Evolutionary conservation across 1,140 invertebrate species (phyloP).

Genomic region (Metaphire vulgaris): DNA sequence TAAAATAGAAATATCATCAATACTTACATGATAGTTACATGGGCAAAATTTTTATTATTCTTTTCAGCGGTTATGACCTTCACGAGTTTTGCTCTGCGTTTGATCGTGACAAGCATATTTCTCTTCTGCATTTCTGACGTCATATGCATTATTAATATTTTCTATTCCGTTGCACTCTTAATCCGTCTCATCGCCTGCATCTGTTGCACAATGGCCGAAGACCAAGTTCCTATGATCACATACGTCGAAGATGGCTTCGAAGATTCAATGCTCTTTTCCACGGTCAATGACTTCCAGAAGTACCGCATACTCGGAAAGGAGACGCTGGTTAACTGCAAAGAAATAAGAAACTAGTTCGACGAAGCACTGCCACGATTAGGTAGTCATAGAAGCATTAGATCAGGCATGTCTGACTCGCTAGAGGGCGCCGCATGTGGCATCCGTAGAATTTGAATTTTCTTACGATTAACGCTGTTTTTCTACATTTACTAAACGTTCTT

Average conservation of each 20-base stretch:
- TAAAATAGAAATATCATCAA: too few species aligned
- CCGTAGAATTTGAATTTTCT: too few species aligned
- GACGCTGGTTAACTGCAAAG: too few species aligned
- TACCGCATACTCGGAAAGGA: background rate
- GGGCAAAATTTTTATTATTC: too few species aligned
- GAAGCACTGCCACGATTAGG: too few species aligned
- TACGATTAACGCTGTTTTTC: too few species aligned
- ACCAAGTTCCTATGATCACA: background rate
- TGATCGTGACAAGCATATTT: background rate
- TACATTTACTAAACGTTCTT: too few species aligned
- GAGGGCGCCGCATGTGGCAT: too few species aligned
- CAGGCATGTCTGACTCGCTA: too few species aligned
- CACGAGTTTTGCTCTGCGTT: background rate
- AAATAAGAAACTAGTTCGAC: too few species aligned
- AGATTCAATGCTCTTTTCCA: background rate
- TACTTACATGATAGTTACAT: too few species aligned
- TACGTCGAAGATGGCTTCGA: background rate
- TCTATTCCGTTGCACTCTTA: background rate
- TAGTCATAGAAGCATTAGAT: too few species aligned
- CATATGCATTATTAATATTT: background rate
- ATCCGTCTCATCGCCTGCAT: background rate
- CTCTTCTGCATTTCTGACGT: background rate
- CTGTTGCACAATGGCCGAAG: background rate
- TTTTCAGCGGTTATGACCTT: background rate
- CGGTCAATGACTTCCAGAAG: background rate